Conservation (phyloP, 2,113 vertebrate species). For the Dasypus novemcinctus region DNA sequence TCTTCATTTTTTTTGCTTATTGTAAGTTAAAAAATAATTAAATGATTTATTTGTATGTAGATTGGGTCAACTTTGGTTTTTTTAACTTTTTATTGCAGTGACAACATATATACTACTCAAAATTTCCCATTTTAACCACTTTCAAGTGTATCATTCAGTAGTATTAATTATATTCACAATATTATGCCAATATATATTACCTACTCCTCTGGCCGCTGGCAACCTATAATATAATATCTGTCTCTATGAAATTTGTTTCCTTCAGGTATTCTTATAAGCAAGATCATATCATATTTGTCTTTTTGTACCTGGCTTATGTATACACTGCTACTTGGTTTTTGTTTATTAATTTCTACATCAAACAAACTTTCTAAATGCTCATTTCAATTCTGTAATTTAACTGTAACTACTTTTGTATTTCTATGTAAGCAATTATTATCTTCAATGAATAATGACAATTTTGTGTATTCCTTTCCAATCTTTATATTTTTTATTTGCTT, state of each 20-base stretch:
- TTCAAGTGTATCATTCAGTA: too few species aligned
- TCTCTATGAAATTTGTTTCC: too few species aligned
- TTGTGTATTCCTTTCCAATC: not conserved
- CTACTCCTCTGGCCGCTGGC: too few species aligned
- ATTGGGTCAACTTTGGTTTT: not conserved
- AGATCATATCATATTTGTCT: too few species aligned
- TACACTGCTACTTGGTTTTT: not conserved
- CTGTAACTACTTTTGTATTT: not conserved
- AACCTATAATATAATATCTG: too few species aligned
- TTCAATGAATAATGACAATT: not conserved
- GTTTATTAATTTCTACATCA: not conserved
- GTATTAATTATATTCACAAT: too few species aligned
- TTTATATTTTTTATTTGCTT: not conserved
- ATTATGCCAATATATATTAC: too few species aligned
- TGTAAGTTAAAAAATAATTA: not conserved
- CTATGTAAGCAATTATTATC: not conserved
- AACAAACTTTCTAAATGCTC: not conserved
- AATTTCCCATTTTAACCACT: too few species aligned
- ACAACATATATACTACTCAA: too few species aligned
- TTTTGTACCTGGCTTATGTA: too few species aligned
- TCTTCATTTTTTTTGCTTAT: constrained; percentile 8
- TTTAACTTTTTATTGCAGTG: not conserved
- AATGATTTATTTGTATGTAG: not conserved
- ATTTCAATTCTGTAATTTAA: not conserved
- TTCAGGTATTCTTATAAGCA: too few species aligned